phyloP scores from a whole-genome alignment of 2,797 vertebrate genomes.

The Champsocephalus esox region DNA sequence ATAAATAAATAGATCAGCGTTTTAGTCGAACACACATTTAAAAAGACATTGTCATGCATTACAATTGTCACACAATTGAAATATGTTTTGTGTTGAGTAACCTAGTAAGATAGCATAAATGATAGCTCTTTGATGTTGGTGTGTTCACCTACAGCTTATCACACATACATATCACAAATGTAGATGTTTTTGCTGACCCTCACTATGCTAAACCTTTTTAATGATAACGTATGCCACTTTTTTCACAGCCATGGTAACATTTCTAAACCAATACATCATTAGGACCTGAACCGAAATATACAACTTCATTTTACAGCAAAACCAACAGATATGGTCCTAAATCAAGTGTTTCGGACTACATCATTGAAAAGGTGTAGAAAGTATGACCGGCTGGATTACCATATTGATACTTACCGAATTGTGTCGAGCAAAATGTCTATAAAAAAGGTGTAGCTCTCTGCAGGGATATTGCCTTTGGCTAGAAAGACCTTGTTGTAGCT shows the following conservation, averaged over 20 bases:
- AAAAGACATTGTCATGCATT: background rate
- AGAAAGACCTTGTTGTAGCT: slow-evolving; percentile 99
- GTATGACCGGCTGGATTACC: background rate
- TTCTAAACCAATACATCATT: background rate
- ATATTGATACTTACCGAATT: slow-evolving; percentile 86
- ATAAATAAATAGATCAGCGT: slow-evolving; percentile 13
- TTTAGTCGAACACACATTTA: slow-evolving; percentile 10
- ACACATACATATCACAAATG: too few species aligned
- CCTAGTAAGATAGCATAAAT: background rate
- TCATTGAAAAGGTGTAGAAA: background rate
- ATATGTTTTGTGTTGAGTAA: background rate
- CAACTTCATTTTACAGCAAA: background rate
- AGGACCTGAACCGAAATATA: background rate
- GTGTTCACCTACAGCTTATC: background rate
- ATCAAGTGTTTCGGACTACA: background rate
- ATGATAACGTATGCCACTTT: background rate
- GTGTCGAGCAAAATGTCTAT: slow-evolving; percentile 97
- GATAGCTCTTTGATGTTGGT: background rate
- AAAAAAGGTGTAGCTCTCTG: slow-evolving; percentile 96
- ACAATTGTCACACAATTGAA: too few species aligned
- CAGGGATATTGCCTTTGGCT: slow-evolving; percentile 96
- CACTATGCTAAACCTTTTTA: background rate
- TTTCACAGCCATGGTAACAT: background rate
- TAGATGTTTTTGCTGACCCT: background rate
- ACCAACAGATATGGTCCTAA: background rate